These are phyloP conservation scores for Diaperis boleti DNA, from an alignment of 2,888 invertebrate species.

Conservation along the genomic window DNA sequence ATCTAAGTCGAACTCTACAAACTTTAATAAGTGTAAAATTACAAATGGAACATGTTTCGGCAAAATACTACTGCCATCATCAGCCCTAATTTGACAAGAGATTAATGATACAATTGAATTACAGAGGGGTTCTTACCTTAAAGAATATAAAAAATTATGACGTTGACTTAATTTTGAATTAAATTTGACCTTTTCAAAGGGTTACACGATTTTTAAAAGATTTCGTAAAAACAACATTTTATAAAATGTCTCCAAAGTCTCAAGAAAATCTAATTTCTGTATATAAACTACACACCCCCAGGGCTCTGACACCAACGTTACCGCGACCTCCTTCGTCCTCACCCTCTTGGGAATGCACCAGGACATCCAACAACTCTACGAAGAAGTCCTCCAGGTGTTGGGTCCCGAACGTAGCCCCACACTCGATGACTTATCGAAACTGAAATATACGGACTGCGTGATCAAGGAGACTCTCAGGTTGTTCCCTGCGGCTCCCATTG, in stretches of 20 bases:
- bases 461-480: constrained; percentile 72
- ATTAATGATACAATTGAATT: no score
- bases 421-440: constrained; percentile 68
- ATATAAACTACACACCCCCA: constrained; percentile 39
- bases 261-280: no score
- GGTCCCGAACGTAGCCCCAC: constrained; percentile 65
- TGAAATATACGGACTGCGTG: constrained; percentile 71
- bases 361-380: constrained; percentile 63
- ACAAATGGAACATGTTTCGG: no score
- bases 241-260: neutral
- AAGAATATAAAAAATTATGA: no score
- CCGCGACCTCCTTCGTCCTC: constrained; percentile 52
- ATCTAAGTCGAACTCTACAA: no score
- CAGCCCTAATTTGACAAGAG: no score
- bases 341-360: constrained; percentile 55
- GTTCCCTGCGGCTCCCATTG: constrained; percentile 70
- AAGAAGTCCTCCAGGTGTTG: constrained; percentile 66
- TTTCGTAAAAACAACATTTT: constrained; percentile 2
- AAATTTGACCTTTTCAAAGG: no score
- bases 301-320: constrained; percentile 57
- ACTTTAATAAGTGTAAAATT: no score
- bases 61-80: no score
- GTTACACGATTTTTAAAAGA: no score
- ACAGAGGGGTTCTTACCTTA: no score
- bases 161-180: no score